phyloP scores from a whole-genome alignment of 2,888 invertebrate genomes.

The Blera fallax region DNA sequence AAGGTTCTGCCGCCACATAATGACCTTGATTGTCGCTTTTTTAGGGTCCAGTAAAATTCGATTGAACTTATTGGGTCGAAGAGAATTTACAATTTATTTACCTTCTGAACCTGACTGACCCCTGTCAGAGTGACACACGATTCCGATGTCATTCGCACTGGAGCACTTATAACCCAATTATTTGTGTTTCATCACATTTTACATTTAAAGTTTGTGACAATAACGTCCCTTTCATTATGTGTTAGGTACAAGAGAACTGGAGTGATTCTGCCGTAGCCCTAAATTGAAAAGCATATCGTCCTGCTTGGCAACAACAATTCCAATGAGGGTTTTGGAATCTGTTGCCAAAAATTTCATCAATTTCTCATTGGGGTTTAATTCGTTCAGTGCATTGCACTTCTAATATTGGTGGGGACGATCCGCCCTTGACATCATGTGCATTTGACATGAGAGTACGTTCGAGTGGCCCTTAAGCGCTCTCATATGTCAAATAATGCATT shows the following conservation, averaged over 20 bases:
- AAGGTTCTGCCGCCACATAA: neutral
- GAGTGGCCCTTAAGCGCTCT: conserved; percentile 35
- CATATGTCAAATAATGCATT: conserved; percentile 48
- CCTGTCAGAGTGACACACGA: conserved; percentile 18
- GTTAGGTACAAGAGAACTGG: neutral
- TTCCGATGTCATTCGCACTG: conserved; percentile 2
- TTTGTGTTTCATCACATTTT: neutral
- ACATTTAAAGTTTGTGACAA: neutral
- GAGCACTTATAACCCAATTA: neutral
- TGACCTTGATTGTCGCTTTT: neutral
- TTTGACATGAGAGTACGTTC: conserved; percentile 38
- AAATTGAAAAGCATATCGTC: neutral
- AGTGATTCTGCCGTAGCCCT: neutral
- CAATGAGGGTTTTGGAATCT: neutral
- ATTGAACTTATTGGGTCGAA: neutral
- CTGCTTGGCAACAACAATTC: neutral
- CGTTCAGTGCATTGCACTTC: conserved; percentile 16
- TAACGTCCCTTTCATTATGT: neutral
- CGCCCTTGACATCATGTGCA: conserved; percentile 18
- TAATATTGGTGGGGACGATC: neutral
- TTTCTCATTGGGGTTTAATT: conserved; percentile 3
- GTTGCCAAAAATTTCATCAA: conserved; percentile 27
- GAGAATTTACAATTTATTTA: neutral
- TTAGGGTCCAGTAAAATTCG: neutral
- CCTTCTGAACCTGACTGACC: conserved; percentile 15